These are phyloP conservation scores for Agapornis roseicollis DNA, from an alignment of 2,113 vertebrate species.

Conservation along the genomic window DNA sequence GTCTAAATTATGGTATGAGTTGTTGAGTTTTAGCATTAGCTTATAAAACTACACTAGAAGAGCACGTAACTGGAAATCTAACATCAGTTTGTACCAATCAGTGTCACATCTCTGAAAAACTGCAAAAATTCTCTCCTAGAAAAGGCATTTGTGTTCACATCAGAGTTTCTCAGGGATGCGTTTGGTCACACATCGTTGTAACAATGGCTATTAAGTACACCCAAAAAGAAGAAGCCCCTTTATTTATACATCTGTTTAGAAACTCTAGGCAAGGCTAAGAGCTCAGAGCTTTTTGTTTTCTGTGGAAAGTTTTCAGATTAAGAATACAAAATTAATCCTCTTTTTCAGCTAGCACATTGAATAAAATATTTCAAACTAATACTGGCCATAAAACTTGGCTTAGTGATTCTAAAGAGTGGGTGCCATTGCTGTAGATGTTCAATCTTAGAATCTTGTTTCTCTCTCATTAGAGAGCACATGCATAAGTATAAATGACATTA, in stretches of 20 bases:
- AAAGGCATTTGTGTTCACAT: neutral
- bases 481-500: neutral
- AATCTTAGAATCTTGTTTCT: neutral
- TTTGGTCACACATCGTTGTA: neutral
- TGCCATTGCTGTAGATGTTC: neutral
- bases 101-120: neutral
- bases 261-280: neutral
- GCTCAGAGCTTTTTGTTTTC: neutral
- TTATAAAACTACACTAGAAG: neutral
- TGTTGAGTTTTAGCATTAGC: neutral
- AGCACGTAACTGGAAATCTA: neutral
- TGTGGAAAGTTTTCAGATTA: neutral
- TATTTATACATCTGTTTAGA: neutral
- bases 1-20: neutral
- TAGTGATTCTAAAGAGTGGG: neutral
- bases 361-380: neutral
- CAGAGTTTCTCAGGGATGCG: neutral
- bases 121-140: neutral
- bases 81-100: neutral
- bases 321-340: neutral
- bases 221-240: neutral
- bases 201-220: neutral
- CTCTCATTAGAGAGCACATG: neutral
- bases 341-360: neutral
- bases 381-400: neutral